These are phyloP conservation scores for Diglossa cyanea DNA, from an alignment of 2,797 vertebrate genomes.

Conservation along the genomic window DNA sequence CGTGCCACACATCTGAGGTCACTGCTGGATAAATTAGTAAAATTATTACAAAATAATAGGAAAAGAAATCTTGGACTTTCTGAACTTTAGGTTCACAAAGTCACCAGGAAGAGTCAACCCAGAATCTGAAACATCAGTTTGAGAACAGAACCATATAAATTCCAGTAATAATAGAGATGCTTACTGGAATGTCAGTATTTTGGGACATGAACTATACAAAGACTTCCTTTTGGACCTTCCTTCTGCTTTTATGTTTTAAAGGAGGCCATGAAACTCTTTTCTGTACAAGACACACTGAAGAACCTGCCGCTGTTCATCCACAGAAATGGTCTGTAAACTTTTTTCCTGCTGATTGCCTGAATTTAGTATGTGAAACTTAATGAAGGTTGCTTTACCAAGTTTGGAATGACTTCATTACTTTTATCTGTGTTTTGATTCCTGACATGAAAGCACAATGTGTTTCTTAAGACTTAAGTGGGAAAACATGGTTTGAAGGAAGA, in stretches of 20 bases:
- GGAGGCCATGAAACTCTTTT: background rate
- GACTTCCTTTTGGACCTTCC: background rate
- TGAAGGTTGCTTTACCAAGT: background rate
- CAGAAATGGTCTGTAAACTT: background rate
- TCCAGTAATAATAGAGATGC: background rate
- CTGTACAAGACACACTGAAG: background rate
- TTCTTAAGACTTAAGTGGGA: background rate
- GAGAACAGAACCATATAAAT: background rate
- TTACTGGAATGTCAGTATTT: background rate
- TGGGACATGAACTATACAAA: background rate
- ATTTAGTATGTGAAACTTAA: slow-evolving; percentile 16
- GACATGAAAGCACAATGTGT: slow-evolving; percentile 23
- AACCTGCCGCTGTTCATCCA: background rate
- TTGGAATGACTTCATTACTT: slow-evolving; percentile 42
- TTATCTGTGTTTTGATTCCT: slow-evolving; percentile 47
- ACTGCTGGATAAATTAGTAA: background rate
- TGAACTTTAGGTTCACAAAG: background rate
- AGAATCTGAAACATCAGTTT: background rate
- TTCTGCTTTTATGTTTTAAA: background rate
- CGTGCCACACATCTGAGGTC: fast-evolving
- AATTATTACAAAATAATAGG: background rate
- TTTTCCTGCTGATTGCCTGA: slow-evolving; percentile 7
- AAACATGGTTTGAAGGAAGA: background rate
- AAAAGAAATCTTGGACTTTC: background rate
- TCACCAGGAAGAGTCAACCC: background rate